These are phyloP conservation scores for Holocentrus rufus DNA, from an alignment of 2,797 vertebrate species.

Conservation along the genomic window DNA sequence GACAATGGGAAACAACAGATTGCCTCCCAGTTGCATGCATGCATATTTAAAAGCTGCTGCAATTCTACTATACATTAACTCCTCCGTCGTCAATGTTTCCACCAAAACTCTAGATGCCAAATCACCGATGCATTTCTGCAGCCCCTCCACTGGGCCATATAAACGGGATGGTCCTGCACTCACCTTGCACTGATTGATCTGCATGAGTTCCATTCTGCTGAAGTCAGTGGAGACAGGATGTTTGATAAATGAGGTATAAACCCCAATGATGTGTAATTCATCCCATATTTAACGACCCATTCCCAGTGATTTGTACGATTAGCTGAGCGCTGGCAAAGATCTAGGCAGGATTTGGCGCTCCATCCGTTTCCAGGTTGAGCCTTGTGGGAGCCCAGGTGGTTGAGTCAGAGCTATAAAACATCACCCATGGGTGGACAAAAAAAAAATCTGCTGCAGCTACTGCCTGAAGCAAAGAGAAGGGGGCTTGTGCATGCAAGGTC, in stretches of 20 bases:
- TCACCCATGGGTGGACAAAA: background rate
- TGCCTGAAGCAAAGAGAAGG: too few species aligned
- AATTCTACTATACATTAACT: conserved; percentile 38
- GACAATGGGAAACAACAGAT: too few species aligned
- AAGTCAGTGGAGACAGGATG: conserved; percentile 32
- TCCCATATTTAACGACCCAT: conserved; percentile 62
- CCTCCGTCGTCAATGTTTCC: conserved; percentile 19
- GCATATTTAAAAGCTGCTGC: conserved; percentile 27
- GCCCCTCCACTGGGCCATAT: background rate
- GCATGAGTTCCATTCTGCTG: conserved; percentile 28
- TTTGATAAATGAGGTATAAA: conserved; percentile 62
- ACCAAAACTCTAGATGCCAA: background rate
- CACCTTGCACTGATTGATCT: conserved; percentile 43
- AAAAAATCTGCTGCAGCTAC: background rate
- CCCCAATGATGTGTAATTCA: conserved; percentile 59
- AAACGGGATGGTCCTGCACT: conserved; percentile 1
- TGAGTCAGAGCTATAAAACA: conserved; percentile 16
- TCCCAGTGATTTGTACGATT: conserved; percentile 64
- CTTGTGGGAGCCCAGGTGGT: conserved; percentile 22
- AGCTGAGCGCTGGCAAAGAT: conserved; percentile 48
- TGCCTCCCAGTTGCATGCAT: background rate
- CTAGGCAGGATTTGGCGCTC: conserved; percentile 32
- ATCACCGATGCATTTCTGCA: background rate
- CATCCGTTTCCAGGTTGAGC: conserved; percentile 41
- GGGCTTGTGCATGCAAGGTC: too few species aligned